Percentiles rank a stretch among this genome's conserved stretches.
Conservation (phyloP, 2,113 vertebrate genomes). For the Hirundichthys speculiger region DNA sequence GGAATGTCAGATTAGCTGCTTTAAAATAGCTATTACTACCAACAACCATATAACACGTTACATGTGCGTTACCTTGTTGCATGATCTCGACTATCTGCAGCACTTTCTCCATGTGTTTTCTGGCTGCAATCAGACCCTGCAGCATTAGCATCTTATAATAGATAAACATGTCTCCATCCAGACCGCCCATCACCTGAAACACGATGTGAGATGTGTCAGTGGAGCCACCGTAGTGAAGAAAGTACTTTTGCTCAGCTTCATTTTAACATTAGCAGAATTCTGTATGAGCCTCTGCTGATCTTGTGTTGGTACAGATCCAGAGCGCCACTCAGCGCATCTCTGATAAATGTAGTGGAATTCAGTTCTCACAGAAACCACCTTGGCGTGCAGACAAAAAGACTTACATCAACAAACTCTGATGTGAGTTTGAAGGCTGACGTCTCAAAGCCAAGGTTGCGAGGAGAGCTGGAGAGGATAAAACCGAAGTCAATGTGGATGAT, state of each 20-base stretch:
- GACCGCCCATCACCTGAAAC: slow-evolving; percentile 92
- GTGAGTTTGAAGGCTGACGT: slow-evolving; percentile 97
- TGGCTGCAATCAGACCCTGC: slow-evolving; percentile 91
- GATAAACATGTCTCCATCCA: slow-evolving; percentile 95
- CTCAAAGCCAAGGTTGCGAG: slow-evolving; percentile 94
- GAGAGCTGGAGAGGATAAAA: slow-evolving; percentile 97
- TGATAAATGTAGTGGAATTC: too few relatives aligned
- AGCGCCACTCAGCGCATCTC: too few relatives aligned
- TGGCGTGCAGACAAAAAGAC: too few relatives aligned
- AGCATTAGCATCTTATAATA: slow-evolving; percentile 99
- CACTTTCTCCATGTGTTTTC: slow-evolving; percentile 96
- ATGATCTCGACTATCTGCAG: slow-evolving; percentile 97
- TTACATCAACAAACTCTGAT: slow-evolving; percentile 93
- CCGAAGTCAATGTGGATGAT: slow-evolving; percentile 99
- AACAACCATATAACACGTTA: too few relatives aligned
- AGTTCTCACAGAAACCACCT: too few relatives aligned
- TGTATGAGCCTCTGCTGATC: not conserved
- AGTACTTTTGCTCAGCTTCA: too few relatives aligned
- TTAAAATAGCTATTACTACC: too few relatives aligned
- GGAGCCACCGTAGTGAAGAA: too few relatives aligned
- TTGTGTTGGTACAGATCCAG: too few relatives aligned
- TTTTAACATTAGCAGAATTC: not conserved
- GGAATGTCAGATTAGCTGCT: too few relatives aligned
- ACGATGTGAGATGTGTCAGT: too few relatives aligned
- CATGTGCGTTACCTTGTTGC: slow-evolving; percentile 87